Evolutionary conservation across 2,888 invertebrate species (phyloP).

Genomic region (Aphrophora alni): DNA sequence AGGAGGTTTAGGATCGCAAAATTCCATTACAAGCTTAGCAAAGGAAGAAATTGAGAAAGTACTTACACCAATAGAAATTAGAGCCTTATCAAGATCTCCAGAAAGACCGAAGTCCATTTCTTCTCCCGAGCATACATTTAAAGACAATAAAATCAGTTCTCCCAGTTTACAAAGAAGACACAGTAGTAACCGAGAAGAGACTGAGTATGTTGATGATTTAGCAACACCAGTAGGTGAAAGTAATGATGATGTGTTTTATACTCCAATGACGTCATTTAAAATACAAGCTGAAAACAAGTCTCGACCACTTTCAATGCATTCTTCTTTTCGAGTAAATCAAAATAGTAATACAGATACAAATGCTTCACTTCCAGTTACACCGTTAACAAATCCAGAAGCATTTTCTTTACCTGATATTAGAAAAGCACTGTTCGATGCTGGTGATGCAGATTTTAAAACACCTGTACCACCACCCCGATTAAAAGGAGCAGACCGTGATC

Average conservation of each 20-base stretch:
- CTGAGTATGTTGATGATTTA: background rate
- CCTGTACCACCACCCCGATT: constrained; percentile 62
- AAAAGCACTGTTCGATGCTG: constrained; percentile 54
- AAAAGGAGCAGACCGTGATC: constrained; percentile 54
- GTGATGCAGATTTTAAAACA: constrained; percentile 58
- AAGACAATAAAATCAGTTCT: constrained; percentile 27
- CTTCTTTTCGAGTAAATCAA: constrained; percentile 32
- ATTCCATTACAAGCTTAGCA: constrained; percentile 37
- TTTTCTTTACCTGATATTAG: constrained; percentile 59
- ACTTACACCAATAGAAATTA: constrained; percentile 4
- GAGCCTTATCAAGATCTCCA: background rate
- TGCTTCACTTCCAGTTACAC: constrained; percentile 27
- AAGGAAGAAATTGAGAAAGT: constrained; percentile 23
- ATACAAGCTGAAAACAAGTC: constrained; percentile 30
- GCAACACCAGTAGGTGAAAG: constrained; percentile 15
- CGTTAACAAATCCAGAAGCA: constrained; percentile 53
- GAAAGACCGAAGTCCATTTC: constrained; percentile 21
- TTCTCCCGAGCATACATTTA: constrained; percentile 28
- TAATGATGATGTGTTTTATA: constrained; percentile 22
- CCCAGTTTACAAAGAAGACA: constrained; percentile 19
- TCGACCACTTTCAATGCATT: constrained; percentile 40
- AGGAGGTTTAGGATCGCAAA: constrained; percentile 40
- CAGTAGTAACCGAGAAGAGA: constrained; percentile 2
- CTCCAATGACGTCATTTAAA: constrained; percentile 40
- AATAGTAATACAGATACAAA: constrained; percentile 19